These are phyloP conservation scores for Condylura cristata DNA, from an alignment of 2,113 vertebrate genomes.

Conservation along the genomic window DNA sequence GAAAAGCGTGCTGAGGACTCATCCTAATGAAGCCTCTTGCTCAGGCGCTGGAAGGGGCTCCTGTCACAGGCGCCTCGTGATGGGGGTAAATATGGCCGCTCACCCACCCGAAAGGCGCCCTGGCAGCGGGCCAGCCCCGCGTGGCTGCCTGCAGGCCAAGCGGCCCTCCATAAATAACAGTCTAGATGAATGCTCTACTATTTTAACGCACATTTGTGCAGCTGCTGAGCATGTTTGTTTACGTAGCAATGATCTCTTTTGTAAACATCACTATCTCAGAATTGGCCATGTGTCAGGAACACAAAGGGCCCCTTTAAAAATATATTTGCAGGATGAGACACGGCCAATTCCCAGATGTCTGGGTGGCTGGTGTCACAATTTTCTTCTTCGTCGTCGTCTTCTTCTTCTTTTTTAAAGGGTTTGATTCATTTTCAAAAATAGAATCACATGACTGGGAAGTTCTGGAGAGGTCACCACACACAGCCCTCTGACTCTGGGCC, in stretches of 20 bases:
- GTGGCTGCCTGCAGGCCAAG: constrained; percentile 49
- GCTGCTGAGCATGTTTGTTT: constrained; percentile 80
- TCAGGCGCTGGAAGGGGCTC: neutral
- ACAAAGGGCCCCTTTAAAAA: constrained; percentile 69
- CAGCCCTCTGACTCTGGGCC: neutral
- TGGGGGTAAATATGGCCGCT: constrained; percentile 75
- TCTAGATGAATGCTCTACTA: constrained; percentile 72
- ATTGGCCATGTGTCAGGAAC: constrained; percentile 71
- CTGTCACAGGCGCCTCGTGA: constrained; percentile 45
- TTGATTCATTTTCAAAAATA: constrained; percentile 78
- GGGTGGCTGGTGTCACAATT: constrained; percentile 68
- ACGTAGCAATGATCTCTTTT: constrained; percentile 63
- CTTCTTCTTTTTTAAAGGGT: no score
- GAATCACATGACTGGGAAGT: constrained; percentile 72
- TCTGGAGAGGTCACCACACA: constrained; percentile 45
- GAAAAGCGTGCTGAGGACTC: neutral
- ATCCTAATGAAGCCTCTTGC: neutral
- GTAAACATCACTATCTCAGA: constrained; percentile 77
- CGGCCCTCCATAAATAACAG: constrained; percentile 80
- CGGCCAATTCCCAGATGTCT: constrained; percentile 69
- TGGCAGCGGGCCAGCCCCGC: constrained; percentile 68
- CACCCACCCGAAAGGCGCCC: constrained; percentile 40
- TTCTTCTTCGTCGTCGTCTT: no score
- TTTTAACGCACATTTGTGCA: constrained; percentile 75
- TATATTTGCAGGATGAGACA: constrained; percentile 71